A percentile compares a stretch with the other conserved stretches of the same genome.
These are phyloP conservation scores for Propithecus perrieri DNA, from an alignment of 2,797 vertebrate genomes.

Conservation along the genomic window DNA sequence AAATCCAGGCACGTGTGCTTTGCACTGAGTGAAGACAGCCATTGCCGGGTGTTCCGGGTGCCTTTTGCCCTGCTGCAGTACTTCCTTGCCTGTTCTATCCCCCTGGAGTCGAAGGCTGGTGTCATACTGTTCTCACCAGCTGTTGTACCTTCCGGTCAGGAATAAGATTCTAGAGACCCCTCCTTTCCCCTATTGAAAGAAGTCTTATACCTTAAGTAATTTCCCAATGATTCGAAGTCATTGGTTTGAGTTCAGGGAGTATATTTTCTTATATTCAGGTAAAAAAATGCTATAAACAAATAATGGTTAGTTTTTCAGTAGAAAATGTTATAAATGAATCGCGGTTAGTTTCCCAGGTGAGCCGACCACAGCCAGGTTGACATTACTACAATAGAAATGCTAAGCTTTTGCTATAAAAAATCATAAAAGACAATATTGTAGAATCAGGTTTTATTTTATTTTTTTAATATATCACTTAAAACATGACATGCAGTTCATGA, in stretches of 20 bases:
- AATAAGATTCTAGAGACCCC: not conserved
- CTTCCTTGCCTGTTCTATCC: not conserved
- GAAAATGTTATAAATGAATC: not conserved
- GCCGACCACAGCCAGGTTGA: not conserved
- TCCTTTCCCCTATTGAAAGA: not conserved
- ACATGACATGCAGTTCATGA: not conserved
- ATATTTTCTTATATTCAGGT: not conserved
- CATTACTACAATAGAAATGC: not conserved
- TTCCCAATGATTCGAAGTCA: not conserved
- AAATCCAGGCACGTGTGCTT: not conserved
- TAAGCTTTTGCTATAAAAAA: not conserved
- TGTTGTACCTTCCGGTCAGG: not conserved
- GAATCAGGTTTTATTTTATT: not conserved
- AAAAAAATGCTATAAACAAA: not conserved
- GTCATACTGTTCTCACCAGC: not conserved
- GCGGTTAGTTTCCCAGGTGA: not conserved
- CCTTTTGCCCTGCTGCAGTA: not conserved
- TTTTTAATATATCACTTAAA: not conserved
- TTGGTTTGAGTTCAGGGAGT: not conserved
- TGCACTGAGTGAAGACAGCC: not conserved
- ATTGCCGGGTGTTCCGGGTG: not conserved
- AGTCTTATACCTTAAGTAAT: not conserved
- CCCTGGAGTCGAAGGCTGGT: not conserved
- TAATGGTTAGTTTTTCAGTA: not conserved
- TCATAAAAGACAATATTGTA: not conserved